A percentile compares a stretch with the other conserved stretches of the same genome.
Evolutionary conservation across 2,888 invertebrate species (phyloP).

Genomic region (Tenthredo distinguenda): DNA sequence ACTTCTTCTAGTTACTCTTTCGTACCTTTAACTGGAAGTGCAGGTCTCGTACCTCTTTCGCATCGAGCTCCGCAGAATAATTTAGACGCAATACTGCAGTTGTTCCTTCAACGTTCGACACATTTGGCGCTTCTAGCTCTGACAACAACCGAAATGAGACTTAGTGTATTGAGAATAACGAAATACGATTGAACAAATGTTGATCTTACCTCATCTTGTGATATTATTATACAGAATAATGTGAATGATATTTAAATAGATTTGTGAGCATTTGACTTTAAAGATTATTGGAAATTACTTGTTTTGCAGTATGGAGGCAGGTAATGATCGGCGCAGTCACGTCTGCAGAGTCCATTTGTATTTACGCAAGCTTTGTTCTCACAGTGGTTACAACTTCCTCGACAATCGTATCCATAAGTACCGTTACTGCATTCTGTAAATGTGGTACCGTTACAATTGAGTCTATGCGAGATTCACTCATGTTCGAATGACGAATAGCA

Average conservation of each 20-base stretch:
- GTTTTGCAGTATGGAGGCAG: conserved; percentile 62
- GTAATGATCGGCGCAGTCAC: conserved; percentile 56
- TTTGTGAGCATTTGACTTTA: background rate
- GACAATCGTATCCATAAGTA: conserved; percentile 67
- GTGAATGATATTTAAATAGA: background rate
- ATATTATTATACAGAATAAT: too few species aligned
- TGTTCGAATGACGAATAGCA: background rate
- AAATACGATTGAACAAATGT: background rate
- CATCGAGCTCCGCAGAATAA: background rate
- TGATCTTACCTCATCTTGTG: background rate
- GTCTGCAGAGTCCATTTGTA: conserved; percentile 59
- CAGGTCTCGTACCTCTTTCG: background rate
- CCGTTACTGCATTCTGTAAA: conserved; percentile 59
- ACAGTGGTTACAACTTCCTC: conserved; percentile 64
- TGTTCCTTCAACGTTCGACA: background rate
- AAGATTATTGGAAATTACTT: conserved; percentile 56
- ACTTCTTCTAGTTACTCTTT: background rate
- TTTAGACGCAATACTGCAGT: background rate
- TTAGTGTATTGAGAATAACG: background rate
- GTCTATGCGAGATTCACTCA: background rate
- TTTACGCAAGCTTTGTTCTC: conserved; percentile 49
- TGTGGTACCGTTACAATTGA: background rate
- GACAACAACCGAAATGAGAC: background rate
- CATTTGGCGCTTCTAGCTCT: background rate
- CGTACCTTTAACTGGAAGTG: conserved; percentile 10